Percentiles rank a stretch among this genome's conserved stretches.
Evolutionary conservation across 2,797 vertebrate species (phyloP).

Genomic region (Pygocentrus nattereri): DNA sequence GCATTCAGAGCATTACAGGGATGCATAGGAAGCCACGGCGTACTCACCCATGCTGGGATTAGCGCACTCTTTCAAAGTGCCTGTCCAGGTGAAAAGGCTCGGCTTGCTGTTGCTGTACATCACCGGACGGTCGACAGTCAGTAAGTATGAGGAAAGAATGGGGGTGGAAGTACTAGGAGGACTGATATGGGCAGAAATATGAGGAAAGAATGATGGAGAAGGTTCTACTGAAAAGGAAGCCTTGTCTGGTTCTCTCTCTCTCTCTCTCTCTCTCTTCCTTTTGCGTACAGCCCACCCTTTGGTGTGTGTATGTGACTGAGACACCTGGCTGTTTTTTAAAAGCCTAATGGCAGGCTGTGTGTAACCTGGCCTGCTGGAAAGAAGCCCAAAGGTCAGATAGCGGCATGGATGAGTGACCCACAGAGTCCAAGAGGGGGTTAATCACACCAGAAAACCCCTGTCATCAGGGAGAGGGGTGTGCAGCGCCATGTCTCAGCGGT

Average conservation of each 20-base stretch:
- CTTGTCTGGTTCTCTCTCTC: constrained; percentile 1
- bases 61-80: constrained; percentile 39
- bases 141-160: not conserved
- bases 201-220: constrained; percentile 1
- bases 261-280: constrained; percentile 3
- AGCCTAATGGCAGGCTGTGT: constrained; percentile 8
- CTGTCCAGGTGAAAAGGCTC: constrained; percentile 56
- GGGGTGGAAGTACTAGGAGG: not conserved
- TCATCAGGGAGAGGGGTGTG: constrained; percentile 18
- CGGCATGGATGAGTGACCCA: constrained; percentile 24
- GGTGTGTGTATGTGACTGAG: constrained; percentile 37
- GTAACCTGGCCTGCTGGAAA: constrained; percentile 45
- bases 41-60: constrained; percentile 34
- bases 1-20: constrained; percentile 35
- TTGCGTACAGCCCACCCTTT: not conserved
- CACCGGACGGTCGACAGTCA: not conserved
- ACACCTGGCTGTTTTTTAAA: constrained; percentile 48
- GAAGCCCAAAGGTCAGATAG: constrained; percentile 46
- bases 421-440: constrained; percentile 38
- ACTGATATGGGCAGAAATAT: no score
- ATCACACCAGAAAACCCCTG: constrained; percentile 48
- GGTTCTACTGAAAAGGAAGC: not conserved
- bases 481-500: not conserved
- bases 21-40: constrained; percentile 24
- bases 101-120: constrained; percentile 52